Evolutionary conservation across 2,113 vertebrate species (phyloP).

Genomic region (Piprites chloris): DNA sequence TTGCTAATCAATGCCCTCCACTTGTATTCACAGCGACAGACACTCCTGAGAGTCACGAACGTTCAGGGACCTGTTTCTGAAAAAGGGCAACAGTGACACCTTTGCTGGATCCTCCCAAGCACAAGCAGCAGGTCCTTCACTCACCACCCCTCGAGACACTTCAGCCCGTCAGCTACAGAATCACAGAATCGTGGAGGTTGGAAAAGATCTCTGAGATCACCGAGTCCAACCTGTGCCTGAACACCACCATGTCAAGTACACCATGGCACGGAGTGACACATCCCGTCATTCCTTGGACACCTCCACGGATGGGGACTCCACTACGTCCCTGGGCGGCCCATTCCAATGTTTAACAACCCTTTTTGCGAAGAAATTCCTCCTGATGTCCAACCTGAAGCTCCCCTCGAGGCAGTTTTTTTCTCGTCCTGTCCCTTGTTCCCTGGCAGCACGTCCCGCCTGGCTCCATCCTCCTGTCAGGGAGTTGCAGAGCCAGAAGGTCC

Average conservation of each 20-base stretch:
- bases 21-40: not conserved
- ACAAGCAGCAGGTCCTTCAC: not conserved
- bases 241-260: not conserved
- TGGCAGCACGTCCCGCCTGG: not conserved
- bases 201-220: not conserved
- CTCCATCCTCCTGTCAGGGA: not conserved
- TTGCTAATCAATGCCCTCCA: not conserved
- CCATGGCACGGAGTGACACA: not conserved
- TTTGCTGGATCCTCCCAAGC: not conserved
- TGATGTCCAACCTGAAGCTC: not conserved
- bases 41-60: not conserved
- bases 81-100: not conserved
- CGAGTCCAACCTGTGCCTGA: not conserved
- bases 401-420: not conserved
- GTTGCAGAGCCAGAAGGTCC: not conserved
- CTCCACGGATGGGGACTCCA: not conserved
- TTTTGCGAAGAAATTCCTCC: not conserved
- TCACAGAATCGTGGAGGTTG: too few species aligned
- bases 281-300: not conserved
- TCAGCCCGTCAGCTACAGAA: not conserved
- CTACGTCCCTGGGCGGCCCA: not conserved
- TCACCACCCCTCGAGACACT: not conserved
- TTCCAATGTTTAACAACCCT: not conserved
- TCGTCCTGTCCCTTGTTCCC: not conserved
- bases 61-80: not conserved